These are phyloP conservation scores for Ischnura elegans DNA, from an alignment of 2,888 invertebrate genomes.

Conservation along the genomic window DNA sequence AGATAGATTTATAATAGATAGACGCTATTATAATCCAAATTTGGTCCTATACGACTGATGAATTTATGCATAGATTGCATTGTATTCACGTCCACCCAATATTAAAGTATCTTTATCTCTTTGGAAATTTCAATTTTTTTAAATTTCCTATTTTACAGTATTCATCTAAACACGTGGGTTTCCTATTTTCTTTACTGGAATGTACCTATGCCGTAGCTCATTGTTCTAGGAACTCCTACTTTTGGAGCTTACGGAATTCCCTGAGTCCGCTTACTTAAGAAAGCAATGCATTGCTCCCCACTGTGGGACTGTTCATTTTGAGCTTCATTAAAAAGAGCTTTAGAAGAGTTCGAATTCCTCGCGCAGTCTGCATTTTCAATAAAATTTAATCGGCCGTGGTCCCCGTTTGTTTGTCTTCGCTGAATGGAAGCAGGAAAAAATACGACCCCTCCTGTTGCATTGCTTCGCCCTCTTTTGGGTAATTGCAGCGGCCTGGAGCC, in stretches of 20 bases:
- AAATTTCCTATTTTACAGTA: no score
- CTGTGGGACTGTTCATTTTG: neutral
- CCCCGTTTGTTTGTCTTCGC: neutral
- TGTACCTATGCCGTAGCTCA: neutral
- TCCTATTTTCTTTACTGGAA: no score
- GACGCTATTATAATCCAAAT: no score
- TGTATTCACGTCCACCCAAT: no score
- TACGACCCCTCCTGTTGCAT: neutral
- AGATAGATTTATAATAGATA: no score
- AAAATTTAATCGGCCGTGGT: neutral
- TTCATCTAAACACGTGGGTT: no score
- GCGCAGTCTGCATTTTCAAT: neutral
- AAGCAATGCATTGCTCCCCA: neutral
- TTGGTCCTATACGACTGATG: no score
- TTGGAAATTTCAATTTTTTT: no score
- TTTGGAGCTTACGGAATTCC: neutral
- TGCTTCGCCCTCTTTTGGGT: neutral
- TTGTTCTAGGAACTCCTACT: neutral
- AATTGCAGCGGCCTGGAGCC: neutral
- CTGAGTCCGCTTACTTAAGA: neutral
- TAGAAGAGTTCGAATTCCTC: neutral
- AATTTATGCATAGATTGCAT: no score
- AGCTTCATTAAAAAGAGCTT: neutral
- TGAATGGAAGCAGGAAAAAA: neutral
- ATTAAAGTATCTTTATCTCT: no score